A percentile compares a stretch with the other conserved stretches of the same genome.
Evolutionary conservation across 1,140 invertebrate genomes (phyloP).

Genomic region (Neocloeon triangulifer): DNA sequence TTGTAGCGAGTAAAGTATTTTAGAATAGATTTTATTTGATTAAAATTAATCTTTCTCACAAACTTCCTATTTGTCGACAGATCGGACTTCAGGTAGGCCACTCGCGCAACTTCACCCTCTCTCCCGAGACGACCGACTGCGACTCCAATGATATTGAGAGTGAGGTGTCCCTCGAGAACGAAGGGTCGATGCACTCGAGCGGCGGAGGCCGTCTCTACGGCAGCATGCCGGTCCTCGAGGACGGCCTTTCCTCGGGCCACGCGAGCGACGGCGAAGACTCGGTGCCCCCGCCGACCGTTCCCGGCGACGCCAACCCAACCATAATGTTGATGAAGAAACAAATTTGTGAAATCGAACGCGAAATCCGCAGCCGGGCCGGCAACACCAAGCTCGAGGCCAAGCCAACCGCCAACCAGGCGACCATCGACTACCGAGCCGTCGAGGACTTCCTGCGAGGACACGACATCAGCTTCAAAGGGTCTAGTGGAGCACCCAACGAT

Average conservation of each 20-base stretch:
- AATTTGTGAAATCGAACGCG: constrained; percentile 47
- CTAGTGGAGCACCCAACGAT: too few relatives aligned
- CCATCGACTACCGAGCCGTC: constrained; percentile 4
- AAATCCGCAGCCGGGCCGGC: constrained; percentile 31
- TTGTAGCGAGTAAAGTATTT: too few relatives aligned
- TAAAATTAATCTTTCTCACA: too few relatives aligned
- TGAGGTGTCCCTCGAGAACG: constrained; percentile 34
- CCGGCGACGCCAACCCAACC: constrained; percentile 12
- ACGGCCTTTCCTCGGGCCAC: constrained; percentile 76
- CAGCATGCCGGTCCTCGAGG: constrained; percentile 85
- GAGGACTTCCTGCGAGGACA: constrained; percentile 13
- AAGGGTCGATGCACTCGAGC: constrained; percentile 17
- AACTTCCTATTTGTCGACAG: too few relatives aligned
- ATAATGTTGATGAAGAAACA: constrained; percentile 48
- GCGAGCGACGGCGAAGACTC: constrained; percentile 39
- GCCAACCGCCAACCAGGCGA: not conserved
- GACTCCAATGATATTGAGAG: constrained; percentile 77
- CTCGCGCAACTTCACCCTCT: constrained; percentile 63
- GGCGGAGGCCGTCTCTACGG: constrained; percentile 29
- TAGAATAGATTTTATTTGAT: too few relatives aligned
- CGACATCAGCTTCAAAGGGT: constrained; percentile 18
- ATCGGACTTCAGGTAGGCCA: constrained; percentile 21
- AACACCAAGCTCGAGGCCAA: constrained; percentile 11
- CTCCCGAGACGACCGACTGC: constrained; percentile 87
- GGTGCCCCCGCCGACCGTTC: constrained; percentile 7